Conservation (phyloP, 2,888 invertebrate species). For the Galerucella nymphaeae region DNA sequence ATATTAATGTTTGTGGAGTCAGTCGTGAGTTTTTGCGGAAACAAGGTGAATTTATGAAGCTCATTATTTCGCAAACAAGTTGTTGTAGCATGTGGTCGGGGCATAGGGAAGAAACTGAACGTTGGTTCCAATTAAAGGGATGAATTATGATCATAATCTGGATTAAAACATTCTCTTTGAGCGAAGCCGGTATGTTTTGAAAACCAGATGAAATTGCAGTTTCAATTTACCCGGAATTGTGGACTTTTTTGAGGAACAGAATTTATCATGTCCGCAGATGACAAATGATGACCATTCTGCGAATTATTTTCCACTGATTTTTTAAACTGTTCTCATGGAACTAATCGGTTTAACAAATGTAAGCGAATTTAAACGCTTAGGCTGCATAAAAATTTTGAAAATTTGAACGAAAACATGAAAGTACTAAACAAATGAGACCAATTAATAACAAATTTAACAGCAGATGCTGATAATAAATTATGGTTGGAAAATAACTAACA, state of each 20-base stretch:
- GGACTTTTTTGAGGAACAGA: constrained; percentile 26
- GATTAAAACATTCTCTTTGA: constrained; percentile 53
- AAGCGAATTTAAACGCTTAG: not conserved
- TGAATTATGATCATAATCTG: constrained; percentile 52
- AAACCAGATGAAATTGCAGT: constrained; percentile 47
- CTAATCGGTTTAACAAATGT: not conserved
- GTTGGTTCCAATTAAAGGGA: constrained; percentile 47
- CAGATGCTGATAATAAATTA: no score
- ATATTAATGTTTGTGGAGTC: constrained; percentile 53
- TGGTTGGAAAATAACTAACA: no score
- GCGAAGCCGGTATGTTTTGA: constrained; percentile 39
- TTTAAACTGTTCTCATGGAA: not conserved
- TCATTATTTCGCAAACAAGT: constrained; percentile 58
- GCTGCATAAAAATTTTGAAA: not conserved
- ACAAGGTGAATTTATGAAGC: constrained; percentile 59
- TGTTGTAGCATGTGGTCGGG: constrained; percentile 53
- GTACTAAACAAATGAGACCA: no score
- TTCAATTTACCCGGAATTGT: constrained; percentile 47
- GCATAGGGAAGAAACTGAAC: constrained; percentile 44
- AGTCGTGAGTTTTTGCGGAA: constrained; percentile 53
- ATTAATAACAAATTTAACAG: no score
- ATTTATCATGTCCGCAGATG: constrained; percentile 16
- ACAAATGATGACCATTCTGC: constrained; percentile 24
- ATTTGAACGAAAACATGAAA: not conserved
- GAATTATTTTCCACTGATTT: constrained; percentile 9